Percentiles rank a stretch among this genome's conserved stretches.
phyloP scores from a whole-genome alignment of 2,113 vertebrate genomes.

The Psettodes erumei region DNA sequence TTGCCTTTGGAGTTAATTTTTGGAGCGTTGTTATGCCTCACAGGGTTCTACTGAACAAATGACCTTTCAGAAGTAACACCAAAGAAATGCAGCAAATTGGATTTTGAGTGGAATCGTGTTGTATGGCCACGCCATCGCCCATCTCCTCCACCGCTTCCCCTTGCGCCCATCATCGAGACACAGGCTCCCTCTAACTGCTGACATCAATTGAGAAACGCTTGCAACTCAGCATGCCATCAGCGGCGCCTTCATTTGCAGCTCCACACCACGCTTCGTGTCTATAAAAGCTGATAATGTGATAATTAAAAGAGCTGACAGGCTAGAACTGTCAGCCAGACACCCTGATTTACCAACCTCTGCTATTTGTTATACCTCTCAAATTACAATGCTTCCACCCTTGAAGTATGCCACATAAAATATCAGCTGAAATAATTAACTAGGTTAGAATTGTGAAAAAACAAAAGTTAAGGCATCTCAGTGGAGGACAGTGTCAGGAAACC shows the following conservation, averaged over 20 bases:
- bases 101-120: conserved; percentile 1
- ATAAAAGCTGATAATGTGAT: conserved; percentile 96
- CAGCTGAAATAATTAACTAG: conserved; percentile 58
- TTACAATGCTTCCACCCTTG: conserved; percentile 59
- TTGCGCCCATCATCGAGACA: conserved; percentile 44
- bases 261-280: conserved; percentile 85
- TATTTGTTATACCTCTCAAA: conserved; percentile 66
- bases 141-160: conserved; percentile 44
- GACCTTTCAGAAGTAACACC: not conserved
- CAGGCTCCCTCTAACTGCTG: conserved; percentile 63
- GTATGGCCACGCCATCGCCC: not conserved
- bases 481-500: conserved; percentile 34
- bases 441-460: conserved; percentile 25
- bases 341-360: conserved; percentile 73
- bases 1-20: not conserved
- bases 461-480: conserved; percentile 11
- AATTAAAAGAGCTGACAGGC: conserved; percentile 97
- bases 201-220: conserved; percentile 80
- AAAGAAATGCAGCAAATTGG: not conserved
- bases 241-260: conserved; percentile 86
- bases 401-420: conserved; percentile 58
- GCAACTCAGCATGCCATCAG: conserved; percentile 83
- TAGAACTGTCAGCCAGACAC: conserved; percentile 87
- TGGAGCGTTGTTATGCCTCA: not conserved
- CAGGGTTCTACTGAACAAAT: not conserved